phyloP scores from a whole-genome alignment of 2,888 invertebrate genomes.

The Aporophyla lueneburgensis region DNA sequence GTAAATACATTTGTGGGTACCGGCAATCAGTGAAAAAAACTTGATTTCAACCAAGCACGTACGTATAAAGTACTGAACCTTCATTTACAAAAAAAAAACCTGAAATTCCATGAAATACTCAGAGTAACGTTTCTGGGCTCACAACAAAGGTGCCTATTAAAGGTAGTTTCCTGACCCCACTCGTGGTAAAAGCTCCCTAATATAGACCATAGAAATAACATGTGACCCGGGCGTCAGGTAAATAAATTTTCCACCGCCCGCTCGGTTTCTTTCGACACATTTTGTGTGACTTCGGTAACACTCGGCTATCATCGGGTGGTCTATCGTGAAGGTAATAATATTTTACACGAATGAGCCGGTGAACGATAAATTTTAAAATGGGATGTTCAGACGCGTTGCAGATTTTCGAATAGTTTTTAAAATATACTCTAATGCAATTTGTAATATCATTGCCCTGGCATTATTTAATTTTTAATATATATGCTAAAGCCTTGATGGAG shows the following conservation, averaged over 20 bases:
- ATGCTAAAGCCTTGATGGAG: background rate
- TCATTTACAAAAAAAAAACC: conserved; percentile 33
- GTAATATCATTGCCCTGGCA: conserved; percentile 9
- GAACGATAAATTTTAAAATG: conserved; percentile 44
- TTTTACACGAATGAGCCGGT: conserved; percentile 33
- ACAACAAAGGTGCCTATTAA: conserved; percentile 66
- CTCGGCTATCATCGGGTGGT: conserved; percentile 23
- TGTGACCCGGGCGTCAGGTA: conserved; percentile 62
- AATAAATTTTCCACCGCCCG: conserved; percentile 55
- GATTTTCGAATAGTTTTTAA: conserved; percentile 39
- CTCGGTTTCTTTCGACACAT: conserved; percentile 37
- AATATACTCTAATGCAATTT: conserved; percentile 28
- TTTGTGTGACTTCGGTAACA: conserved; percentile 37
- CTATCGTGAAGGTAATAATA: conserved; percentile 49
- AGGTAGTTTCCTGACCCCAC: conserved; percentile 66
- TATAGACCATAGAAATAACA: conserved; percentile 66
- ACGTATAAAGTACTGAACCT: conserved; percentile 1
- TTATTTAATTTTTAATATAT: conserved; percentile 2
- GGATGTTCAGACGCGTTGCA: conserved; percentile 13
- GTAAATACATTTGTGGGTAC: no score
- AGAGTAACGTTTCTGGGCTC: conserved; percentile 41
- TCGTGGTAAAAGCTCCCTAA: conserved; percentile 69
- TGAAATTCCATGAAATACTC: conserved; percentile 16
- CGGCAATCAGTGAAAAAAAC: conserved; percentile 8
- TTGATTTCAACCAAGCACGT: conserved; percentile 31